A percentile compares a stretch with the other conserved stretches of the same genome.
phyloP scores from a whole-genome alignment of 2,113 vertebrate species.

The Aepyceros melampus region DNA sequence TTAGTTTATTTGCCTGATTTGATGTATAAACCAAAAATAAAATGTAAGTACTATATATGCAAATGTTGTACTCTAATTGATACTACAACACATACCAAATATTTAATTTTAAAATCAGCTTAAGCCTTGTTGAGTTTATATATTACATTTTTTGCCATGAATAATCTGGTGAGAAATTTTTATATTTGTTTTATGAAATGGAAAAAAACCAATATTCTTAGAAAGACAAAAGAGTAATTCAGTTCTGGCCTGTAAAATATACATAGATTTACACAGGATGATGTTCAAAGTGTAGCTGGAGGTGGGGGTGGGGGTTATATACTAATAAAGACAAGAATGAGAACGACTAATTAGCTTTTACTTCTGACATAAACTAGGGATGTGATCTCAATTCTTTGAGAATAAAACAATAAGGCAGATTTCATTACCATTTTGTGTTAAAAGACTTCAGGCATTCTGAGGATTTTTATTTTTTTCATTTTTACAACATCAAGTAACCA shows the following conservation, averaged over 20 bases:
- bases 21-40: conserved; percentile 29
- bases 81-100: background rate
- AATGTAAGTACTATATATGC: background rate
- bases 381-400: conserved; percentile 1
- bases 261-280: background rate
- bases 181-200: conserved; percentile 8
- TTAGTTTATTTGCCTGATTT: background rate
- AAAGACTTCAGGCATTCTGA: conserved; percentile 44
- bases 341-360: conserved; percentile 31
- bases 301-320: background rate
- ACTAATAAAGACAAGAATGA: background rate
- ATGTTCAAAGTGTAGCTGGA: background rate
- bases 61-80: background rate
- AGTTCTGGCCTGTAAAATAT: background rate
- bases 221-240: conserved; percentile 20
- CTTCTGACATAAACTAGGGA: background rate
- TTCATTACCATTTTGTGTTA: conserved; percentile 35
- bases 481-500: conserved; percentile 12
- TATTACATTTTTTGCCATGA: background rate
- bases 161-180: background rate
- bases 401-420: conserved; percentile 3
- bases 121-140: background rate
- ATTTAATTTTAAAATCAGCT: background rate
- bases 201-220: background rate
- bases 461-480: conserved; percentile 23